Evolutionary conservation across 2,797 vertebrate genomes (phyloP).

Genomic region (Neomorphus geoffroyi): DNA sequence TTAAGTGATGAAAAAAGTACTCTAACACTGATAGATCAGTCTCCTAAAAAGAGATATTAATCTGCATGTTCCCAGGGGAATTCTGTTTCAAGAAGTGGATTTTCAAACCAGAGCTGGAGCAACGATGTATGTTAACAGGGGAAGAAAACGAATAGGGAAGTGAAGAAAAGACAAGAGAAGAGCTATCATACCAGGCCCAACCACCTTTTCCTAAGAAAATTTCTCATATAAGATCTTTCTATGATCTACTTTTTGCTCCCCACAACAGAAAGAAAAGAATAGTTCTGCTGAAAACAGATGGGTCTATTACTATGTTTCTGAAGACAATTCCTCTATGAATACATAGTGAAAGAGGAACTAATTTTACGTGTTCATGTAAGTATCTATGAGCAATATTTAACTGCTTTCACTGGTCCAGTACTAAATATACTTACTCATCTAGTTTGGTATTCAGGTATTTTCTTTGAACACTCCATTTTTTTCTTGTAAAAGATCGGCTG

Average conservation of each 20-base stretch:
- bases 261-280: background rate
- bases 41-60: background rate
- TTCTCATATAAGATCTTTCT: background rate
- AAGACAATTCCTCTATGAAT: background rate
- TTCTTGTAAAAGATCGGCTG: background rate
- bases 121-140: background rate
- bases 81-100: background rate
- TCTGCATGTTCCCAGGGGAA: background rate
- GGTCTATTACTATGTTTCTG: background rate
- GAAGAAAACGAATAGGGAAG: background rate
- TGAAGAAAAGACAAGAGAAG: background rate
- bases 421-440: background rate
- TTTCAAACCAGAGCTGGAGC: background rate
- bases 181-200: background rate
- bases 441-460: background rate
- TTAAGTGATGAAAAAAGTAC: background rate
- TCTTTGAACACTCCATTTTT: background rate
- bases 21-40: background rate
- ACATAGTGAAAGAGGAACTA: background rate
- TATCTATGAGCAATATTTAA: background rate
- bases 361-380: background rate
- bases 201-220: background rate
- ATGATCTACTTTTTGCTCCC: background rate
- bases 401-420: background rate
- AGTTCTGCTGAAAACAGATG: background rate